Conservation (phyloP, 2,888 invertebrate genomes). For the Watsonalla binaria region DNA sequence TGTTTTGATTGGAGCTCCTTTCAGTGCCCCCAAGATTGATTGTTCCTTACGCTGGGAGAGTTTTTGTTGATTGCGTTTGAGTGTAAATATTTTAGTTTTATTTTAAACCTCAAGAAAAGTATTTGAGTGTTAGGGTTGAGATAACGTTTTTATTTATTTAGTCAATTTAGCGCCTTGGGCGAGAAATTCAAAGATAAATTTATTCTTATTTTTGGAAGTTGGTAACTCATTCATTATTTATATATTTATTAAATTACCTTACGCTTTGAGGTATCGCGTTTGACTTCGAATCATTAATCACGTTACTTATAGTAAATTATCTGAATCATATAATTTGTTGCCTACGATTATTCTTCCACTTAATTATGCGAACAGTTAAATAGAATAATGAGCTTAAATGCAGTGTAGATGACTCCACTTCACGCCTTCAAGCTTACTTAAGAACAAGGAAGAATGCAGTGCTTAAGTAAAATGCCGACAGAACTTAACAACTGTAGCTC, state of each 20-base stretch:
- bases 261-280: not conserved
- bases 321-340: not conserved
- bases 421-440: not conserved
- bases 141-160: slow-evolving; percentile 18
- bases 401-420: not conserved
- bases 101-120: slow-evolving; percentile 36
- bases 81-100: slow-evolving; percentile 67
- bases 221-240: no score
- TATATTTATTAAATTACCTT: not conserved
- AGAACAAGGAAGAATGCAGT: no score
- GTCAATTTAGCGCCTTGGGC: slow-evolving; percentile 1
- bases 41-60: slow-evolving; percentile 71
- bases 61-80: slow-evolving; percentile 64
- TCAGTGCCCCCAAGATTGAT: slow-evolving; percentile 72
- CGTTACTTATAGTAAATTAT: no score
- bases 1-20: slow-evolving; percentile 77
- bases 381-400: not conserved
- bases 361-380: not conserved
- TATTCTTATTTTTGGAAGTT: not conserved
- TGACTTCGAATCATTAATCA: not conserved
- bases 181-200: slow-evolving; percentile 6
- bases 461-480: not conserved
- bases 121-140: slow-evolving; percentile 25
- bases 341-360: not conserved
- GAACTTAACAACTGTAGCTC: slow-evolving; percentile 10